Base-by-base conservation (phyloP, 2,113 vertebrate species). In the Ammodramus savannarum region DNA sequence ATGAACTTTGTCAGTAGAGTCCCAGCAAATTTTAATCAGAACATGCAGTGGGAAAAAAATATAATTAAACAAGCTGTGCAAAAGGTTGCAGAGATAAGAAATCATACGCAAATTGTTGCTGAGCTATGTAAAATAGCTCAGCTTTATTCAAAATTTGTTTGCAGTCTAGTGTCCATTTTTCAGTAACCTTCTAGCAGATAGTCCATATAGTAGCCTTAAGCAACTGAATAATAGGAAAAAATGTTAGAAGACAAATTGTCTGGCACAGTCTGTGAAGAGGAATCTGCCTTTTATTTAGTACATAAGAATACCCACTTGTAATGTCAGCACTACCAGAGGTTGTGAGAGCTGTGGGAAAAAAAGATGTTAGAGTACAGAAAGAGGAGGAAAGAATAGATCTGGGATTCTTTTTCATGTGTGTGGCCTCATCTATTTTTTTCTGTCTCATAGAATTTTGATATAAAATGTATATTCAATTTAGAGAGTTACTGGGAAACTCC, bases 41-140 rank as follows among this genome's bases (percentile, higher is more conserved):
- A 77, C 87, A 69, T 36, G 21, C 17, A 55, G 13, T 29, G 23
- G 39, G 3, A 57, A 59, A 80, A 73, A 77, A 80, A n/a, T 14
- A 17, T 32, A 49, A 34, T 87, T 76, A 55, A 91, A 78, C n/a
- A 87, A 68, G 29, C 68, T 72, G 44, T 76, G 38, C 38, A 69
- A 55, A 92, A 93, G 43, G 34, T 43, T 96, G 19, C 31, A 95
- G 59, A 90, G 65, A 74, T 81, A 88, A 92, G 59, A 66, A 90
- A 67, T 84, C 14, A n/a, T 22, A 77, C 0, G 2, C 51, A 88
- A 95, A 71, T 63, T 51, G 71, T 59, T 17, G 15, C 59, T 71
- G 72, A 74, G 19, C 48, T 71, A 22, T 58, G 52, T 73, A 63
- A 83, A 94, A 88, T 19, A 73, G 16, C 14, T 34, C 16, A 73